A percentile compares a stretch with the other conserved stretches of the same genome.
These are phyloP conservation scores for Scaptomyza cyrtandrae DNA, from an alignment of 2,888 invertebrate species.

Conservation along the genomic window DNA sequence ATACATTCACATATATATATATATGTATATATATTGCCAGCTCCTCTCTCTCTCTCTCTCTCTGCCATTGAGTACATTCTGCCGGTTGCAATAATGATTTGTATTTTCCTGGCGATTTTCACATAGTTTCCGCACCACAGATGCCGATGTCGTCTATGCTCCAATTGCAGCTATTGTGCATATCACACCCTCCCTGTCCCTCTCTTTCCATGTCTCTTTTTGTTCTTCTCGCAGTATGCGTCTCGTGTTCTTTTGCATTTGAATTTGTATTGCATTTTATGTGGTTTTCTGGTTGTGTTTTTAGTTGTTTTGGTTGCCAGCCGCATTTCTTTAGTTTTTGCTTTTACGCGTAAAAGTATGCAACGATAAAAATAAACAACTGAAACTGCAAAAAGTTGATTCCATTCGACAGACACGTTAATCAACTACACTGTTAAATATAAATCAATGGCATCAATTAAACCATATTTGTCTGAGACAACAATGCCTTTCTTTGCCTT, in stretches of 20 bases:
- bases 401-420: not conserved
- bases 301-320: not conserved
- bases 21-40: too few species aligned
- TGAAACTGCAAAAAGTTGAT: not conserved
- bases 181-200: not conserved
- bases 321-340: conserved; percentile 1
- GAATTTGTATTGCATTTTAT: conserved; percentile 18
- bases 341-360: conserved; percentile 27
- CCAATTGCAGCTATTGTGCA: conserved; percentile 5
- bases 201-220: not conserved
- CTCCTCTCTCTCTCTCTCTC: not conserved
- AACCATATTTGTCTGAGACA: too few species aligned
- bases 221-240: not conserved
- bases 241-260: conserved; percentile 4
- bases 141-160: not conserved
- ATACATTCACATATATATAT: not conserved
- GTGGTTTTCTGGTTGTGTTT: conserved; percentile 1
- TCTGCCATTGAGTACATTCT: not conserved
- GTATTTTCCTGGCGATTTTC: not conserved
- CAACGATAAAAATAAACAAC: conserved; percentile 14
- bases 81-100: conserved; percentile 8
- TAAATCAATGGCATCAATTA: not conserved
- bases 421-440: not conserved
- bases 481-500: too few species aligned
- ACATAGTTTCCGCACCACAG: conserved; percentile 3